Percentiles rank a stretch among this genome's conserved stretches.
Conservation (phyloP, 2,888 invertebrate genomes). For the Aspidiotus rigidus region DNA sequence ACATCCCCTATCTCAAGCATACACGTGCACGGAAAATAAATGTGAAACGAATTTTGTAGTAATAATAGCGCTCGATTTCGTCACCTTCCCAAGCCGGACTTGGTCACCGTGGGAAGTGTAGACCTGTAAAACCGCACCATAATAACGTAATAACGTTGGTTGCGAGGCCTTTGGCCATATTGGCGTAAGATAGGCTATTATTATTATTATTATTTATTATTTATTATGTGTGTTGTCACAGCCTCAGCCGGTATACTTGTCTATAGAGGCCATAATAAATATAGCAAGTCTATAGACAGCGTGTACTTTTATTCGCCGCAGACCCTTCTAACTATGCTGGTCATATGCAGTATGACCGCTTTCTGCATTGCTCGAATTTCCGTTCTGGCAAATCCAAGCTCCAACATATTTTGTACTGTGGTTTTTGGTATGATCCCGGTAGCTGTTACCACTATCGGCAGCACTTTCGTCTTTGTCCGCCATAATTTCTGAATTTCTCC, state of each 20-base stretch:
- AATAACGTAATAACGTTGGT: too few species aligned
- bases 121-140: too few species aligned
- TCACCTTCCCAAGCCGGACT: too few species aligned
- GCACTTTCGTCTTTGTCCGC: not conserved
- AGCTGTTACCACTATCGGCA: not conserved
- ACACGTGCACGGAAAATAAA: too few species aligned
- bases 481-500: not conserved
- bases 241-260: not conserved
- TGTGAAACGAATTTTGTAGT: too few species aligned
- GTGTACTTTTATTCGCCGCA: not conserved
- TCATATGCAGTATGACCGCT: not conserved
- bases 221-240: too few species aligned
- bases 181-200: too few species aligned
- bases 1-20: too few species aligned
- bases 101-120: too few species aligned
- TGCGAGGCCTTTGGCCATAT: too few species aligned
- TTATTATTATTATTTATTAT: too few species aligned
- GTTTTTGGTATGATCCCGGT: not conserved
- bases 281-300: not conserved
- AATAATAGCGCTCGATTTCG: too few species aligned
- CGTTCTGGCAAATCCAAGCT: not conserved
- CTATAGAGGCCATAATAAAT: not conserved
- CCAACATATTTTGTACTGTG: not conserved
- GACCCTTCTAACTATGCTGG: not conserved
- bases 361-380: slow-evolving; percentile 1